Percentiles rank a stretch among this genome's conserved stretches.
Evolutionary conservation across 2,888 invertebrate genomes (phyloP).

Genomic region (Sphinx pinastri): DNA sequence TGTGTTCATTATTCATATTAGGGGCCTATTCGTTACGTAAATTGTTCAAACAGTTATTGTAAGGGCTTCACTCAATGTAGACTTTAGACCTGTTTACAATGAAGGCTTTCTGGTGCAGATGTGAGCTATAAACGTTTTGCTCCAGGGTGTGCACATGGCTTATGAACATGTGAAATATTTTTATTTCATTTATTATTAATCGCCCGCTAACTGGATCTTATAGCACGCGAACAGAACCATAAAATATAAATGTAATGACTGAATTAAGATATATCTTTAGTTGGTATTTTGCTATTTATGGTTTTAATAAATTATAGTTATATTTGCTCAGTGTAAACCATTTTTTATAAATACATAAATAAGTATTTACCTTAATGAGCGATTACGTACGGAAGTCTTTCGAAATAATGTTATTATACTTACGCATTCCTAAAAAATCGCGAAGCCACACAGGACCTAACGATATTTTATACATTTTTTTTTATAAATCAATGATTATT

Average conservation of each 20-base stretch:
- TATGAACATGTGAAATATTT: conserved; percentile 20
- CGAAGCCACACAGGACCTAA: too few relatives aligned
- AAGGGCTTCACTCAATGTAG: not conserved
- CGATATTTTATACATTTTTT: too few relatives aligned
- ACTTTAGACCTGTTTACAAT: not conserved
- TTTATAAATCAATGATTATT: too few relatives aligned
- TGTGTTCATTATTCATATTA: not conserved
- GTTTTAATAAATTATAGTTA: not conserved
- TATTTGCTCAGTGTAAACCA: too few relatives aligned
- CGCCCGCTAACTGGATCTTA: conserved; percentile 20
- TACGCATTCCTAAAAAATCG: too few relatives aligned
- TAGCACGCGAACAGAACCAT: conserved; percentile 19
- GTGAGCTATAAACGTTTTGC: conserved; percentile 6
- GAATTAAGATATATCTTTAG: not conserved
- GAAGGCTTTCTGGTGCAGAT: conserved; percentile 15
- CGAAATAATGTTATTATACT: not conserved
- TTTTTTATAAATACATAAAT: too few relatives aligned
- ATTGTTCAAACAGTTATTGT: not conserved
- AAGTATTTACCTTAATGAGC: too few relatives aligned
- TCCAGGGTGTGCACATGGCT: conserved; percentile 1
- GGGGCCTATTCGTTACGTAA: not conserved
- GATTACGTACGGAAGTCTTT: too few relatives aligned
- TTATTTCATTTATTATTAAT: conserved; percentile 22
- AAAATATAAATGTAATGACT: conserved; percentile 2
- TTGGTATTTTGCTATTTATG: not conserved